Evolutionary conservation across 2,888 invertebrate species (phyloP).

Genomic region (Eledona agricola): DNA sequence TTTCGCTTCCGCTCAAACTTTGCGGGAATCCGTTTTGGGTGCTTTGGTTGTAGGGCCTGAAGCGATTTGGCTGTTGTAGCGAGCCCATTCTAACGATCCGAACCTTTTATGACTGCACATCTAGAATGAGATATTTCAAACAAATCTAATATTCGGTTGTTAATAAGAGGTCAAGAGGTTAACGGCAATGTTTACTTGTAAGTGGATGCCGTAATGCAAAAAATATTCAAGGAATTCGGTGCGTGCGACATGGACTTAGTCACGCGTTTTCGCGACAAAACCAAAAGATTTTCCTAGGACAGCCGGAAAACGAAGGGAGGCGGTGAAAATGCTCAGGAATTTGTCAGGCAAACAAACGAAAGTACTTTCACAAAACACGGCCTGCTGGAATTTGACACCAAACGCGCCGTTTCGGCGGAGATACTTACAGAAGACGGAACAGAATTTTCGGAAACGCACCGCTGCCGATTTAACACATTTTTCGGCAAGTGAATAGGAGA

Average conservation of each 20-base stretch:
- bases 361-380: constrained; percentile 24
- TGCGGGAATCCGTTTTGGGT: constrained; percentile 68
- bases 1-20: constrained; percentile 85
- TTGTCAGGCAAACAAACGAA: constrained; percentile 16
- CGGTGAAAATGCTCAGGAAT: constrained; percentile 47
- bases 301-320: neutral
- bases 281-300: neutral
- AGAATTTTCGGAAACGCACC: constrained; percentile 30
- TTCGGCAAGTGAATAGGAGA: constrained; percentile 21
- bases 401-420: neutral
- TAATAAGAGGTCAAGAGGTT: constrained; percentile 39
- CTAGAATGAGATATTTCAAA: constrained; percentile 34
- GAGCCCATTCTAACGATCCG: constrained; percentile 43
- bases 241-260: neutral
- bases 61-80: constrained; percentile 56
- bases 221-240: constrained; percentile 46
- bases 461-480: constrained; percentile 36
- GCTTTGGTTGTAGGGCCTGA: constrained; percentile 51
- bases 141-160: constrained; percentile 9
- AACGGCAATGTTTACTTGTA: constrained; percentile 42
- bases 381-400: neutral
- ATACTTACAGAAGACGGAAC: constrained; percentile 52
- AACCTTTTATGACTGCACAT: constrained; percentile 48
- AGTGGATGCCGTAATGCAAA: constrained; percentile 44
- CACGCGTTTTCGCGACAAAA: constrained; percentile 1